Evolutionary conservation across 1,140 invertebrate genomes (phyloP), one percentile per base, ranked within the genome.

Genomic region (Stratiolaelaps scimitus): DNA sequence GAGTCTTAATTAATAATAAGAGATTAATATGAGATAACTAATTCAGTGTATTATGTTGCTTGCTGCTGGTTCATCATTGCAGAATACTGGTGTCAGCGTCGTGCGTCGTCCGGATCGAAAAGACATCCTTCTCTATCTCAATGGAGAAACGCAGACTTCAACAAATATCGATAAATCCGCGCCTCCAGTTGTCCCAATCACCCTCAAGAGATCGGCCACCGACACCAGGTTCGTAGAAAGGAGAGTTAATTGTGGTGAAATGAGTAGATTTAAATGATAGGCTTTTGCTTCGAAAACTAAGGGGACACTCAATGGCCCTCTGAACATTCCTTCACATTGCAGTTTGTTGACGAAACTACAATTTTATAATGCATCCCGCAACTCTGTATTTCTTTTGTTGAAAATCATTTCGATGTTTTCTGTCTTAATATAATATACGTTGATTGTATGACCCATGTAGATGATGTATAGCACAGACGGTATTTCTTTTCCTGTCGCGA

Each of bases 81-180:
- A 48, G 64, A 40, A 28, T n/a, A 40, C 17, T 15, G 28, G 40
- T 19, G 40, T 48, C 5, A 28, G 43, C 28, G 45, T 65, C 19
- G 74, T 77, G 28, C 73, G 76, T 67, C 74, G 77, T 68, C 76
- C 77, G 30, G 76, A 77, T 71, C 23, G 72, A 69, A 74, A 76
- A 79, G 93, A 97, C 76, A 76, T 98, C 64, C 76, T 98, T 71
- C 86, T 89, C 5, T 98, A 96, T 76, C 81, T 98, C 43, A 94
- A 93, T 82, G 93, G 93, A 13, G 92, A 97, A 78, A 91, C 89
- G 4, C 82, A 84, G 0, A 88, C 89, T 44, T 92, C 90, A 71
- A 81, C 85, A 15, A 89, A 86, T 71, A 97, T 98, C 74, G 94
- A 98, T 73, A 96, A 95, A 78, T 94, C 90, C 76, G 94, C 93